These are phyloP conservation scores for Astropecten irregularis DNA, from an alignment of 53 echinoderm and acorn worm genomes.

Conservation along the genomic window DNA sequence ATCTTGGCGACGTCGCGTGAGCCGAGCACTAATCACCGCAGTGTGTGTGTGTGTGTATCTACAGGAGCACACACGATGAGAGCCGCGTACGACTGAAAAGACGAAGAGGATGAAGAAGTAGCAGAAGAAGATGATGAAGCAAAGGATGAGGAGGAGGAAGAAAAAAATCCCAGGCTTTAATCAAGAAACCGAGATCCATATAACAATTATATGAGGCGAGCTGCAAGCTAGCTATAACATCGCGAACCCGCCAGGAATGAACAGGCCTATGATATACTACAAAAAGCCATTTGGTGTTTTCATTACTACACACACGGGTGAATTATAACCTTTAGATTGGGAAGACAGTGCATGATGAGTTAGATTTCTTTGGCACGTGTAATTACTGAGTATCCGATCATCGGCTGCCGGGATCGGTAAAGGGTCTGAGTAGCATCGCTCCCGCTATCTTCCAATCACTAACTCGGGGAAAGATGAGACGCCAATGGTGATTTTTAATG, in stretches of 20 bases:
- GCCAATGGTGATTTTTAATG: neutral
- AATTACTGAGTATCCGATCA: constrained; percentile 23
- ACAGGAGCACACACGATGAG: neutral
- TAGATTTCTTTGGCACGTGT: constrained; percentile 56
- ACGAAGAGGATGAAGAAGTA: neutral
- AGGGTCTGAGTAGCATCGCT: constrained; percentile 37
- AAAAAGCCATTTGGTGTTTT: constrained; percentile 56
- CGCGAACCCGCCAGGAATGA: neutral
- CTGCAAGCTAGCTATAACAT: neutral
- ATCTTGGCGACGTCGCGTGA: constrained; percentile 42
- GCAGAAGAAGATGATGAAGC: neutral
- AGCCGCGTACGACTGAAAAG: no score
- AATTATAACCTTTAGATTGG: constrained; percentile 39
- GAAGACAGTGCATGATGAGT: constrained; percentile 8
- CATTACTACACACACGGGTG: constrained; percentile 31
- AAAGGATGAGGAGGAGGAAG: neutral
- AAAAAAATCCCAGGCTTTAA: constrained; percentile 24
- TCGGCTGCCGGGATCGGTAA: constrained; percentile 13
- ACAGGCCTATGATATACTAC: constrained; percentile 39
- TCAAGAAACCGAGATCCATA: constrained; percentile 54
- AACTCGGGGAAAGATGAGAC: neutral
- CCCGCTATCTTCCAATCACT: constrained; percentile 36
- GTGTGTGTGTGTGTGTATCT: constrained; percentile 32
- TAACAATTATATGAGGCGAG: constrained; percentile 33
- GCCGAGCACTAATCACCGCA: constrained; percentile 8